Evolutionary conservation across 2,113 vertebrate genomes (phyloP).

Genomic region (Echinops telfairi): DNA sequence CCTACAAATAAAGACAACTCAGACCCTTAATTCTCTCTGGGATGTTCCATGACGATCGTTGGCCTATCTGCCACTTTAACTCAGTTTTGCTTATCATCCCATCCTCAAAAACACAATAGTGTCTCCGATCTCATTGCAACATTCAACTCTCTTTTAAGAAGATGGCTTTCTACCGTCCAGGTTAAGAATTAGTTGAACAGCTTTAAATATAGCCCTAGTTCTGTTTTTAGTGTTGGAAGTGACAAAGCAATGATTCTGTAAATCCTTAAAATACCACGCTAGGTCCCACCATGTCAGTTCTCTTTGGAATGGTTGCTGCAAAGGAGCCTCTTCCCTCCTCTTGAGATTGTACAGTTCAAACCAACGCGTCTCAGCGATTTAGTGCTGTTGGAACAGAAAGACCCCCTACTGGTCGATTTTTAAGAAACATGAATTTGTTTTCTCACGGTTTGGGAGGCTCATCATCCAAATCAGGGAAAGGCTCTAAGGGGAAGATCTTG

Average conservation of each 20-base stretch:
- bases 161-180: neutral
- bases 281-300: neutral
- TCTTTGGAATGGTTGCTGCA: neutral
- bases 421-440: neutral
- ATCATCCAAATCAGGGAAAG: neutral
- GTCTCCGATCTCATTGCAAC: neutral
- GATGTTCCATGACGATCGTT: neutral
- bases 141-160: neutral
- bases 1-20: neutral
- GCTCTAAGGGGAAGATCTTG: neutral
- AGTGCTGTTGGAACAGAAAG: neutral
- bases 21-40: neutral
- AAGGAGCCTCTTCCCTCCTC: neutral
- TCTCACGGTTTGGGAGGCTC: neutral
- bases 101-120: neutral
- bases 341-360: neutral
- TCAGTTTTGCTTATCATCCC: slow-evolving; percentile 4
- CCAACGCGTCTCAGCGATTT: neutral
- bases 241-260: neutral
- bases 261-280: neutral
- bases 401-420: neutral
- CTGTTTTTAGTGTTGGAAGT: neutral
- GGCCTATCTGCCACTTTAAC: neutral
- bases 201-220: neutral
- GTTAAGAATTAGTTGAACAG: neutral